Evolutionary conservation across 2,113 vertebrate species (phyloP).

Genomic region (Gymnogyps californianus): DNA sequence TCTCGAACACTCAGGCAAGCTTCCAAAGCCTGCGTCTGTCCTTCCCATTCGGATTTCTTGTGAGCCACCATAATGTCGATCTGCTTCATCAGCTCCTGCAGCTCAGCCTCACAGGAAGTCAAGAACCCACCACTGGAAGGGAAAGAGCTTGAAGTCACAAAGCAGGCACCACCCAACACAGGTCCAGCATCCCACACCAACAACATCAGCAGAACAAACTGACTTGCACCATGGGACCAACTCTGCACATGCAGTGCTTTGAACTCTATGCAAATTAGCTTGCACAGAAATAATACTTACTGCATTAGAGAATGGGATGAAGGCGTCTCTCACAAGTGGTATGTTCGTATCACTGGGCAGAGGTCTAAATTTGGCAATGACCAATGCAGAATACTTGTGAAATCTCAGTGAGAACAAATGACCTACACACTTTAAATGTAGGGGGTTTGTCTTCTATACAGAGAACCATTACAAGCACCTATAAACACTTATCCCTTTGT

Average conservation of each 20-base stretch:
- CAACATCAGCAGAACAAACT: background rate
- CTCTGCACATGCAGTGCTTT: fast-evolving
- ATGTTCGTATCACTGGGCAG: background rate
- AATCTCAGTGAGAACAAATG: background rate
- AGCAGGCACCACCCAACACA: background rate
- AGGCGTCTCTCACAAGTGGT: background rate
- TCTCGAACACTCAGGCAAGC: conserved; percentile 77
- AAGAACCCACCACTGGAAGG: conserved; percentile 52
- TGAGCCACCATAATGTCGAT: conserved; percentile 95
- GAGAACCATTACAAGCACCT: background rate
- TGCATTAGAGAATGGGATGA: too few species aligned
- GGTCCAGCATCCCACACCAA: fast-evolving
- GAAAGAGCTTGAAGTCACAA: background rate
- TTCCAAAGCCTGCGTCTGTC: conserved; percentile 77
- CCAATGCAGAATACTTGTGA: background rate
- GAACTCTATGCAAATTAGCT: background rate
- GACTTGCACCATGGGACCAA: background rate
- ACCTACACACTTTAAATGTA: background rate
- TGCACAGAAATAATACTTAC: background rate
- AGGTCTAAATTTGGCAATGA: background rate
- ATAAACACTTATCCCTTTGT: background rate
- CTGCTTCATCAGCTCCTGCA: conserved; percentile 96
- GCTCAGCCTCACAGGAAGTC: conserved; percentile 88
- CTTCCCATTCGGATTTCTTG: conserved; percentile 88
- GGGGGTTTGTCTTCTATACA: background rate